Evolutionary conservation across 53 echinoderm and acorn worm species (phyloP).

Genomic region (Antedon mediterranea): DNA sequence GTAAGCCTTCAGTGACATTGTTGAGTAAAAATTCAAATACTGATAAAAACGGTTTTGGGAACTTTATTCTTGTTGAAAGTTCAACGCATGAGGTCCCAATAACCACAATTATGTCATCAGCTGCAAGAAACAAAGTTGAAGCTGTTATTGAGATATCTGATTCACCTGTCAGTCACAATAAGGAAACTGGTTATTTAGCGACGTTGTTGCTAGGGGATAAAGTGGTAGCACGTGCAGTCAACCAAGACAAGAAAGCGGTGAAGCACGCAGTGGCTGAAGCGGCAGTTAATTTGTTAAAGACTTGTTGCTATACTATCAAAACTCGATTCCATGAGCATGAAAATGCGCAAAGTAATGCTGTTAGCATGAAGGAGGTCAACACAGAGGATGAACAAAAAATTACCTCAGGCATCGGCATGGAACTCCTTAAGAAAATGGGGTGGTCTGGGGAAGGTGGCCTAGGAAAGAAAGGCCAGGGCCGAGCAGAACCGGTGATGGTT

Average conservation of each 20-base stretch:
- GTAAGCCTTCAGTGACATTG: too few species aligned
- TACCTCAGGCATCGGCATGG: background rate
- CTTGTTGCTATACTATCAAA: constrained; percentile 8
- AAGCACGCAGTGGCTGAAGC: constrained; percentile 1
- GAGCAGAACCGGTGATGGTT: constrained; percentile 29
- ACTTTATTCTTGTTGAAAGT: background rate
- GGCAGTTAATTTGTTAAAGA: constrained; percentile 11
- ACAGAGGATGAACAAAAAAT: background rate
- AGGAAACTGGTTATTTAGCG: constrained; percentile 3
- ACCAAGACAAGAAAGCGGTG: constrained; percentile 9
- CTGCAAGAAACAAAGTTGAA: background rate
- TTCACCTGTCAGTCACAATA: background rate
- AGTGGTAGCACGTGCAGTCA: constrained; percentile 7
- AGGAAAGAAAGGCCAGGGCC: constrained; percentile 40
- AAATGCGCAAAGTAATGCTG: constrained; percentile 7
- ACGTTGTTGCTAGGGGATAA: constrained; percentile 20
- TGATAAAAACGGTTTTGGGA: background rate
- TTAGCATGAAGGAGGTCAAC: background rate
- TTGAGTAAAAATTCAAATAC: background rate
- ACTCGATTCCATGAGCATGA: background rate
- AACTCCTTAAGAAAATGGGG: constrained; percentile 53
- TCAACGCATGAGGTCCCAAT: background rate
- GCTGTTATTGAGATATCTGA: background rate
- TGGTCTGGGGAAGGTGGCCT: constrained; percentile 53
- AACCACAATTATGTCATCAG: background rate